These are phyloP conservation scores for Mugil cephalus DNA, from an alignment of 2,113 vertebrate species.

Conservation along the genomic window DNA sequence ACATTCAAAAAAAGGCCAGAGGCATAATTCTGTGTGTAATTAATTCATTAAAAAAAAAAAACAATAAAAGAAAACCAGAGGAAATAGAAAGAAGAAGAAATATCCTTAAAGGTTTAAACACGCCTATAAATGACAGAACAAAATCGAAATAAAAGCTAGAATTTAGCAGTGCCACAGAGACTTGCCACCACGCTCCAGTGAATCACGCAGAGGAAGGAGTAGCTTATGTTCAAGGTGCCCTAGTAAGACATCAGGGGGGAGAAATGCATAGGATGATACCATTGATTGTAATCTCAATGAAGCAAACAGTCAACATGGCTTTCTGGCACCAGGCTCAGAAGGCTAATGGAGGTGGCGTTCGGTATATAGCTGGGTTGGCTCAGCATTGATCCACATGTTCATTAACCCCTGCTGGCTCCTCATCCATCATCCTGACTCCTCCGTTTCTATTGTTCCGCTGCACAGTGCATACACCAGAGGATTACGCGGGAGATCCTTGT, in stretches of 20 bases:
- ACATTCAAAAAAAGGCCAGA: not conserved
- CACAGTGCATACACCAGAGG: conserved; percentile 21
- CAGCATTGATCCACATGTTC: conserved; percentile 67
- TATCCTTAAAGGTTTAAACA: too few species aligned
- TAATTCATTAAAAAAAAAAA: too few species aligned
- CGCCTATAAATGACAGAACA: too few species aligned
- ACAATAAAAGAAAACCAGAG: not conserved
- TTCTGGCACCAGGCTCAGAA: conserved; percentile 40
- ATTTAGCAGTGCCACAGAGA: not conserved
- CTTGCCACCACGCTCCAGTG: conserved; percentile 7
- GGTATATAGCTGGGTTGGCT: conserved; percentile 40
- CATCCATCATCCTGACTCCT: conserved; percentile 72
- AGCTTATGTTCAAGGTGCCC: conserved; percentile 27
- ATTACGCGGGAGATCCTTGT: conserved; percentile 20
- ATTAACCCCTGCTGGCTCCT: conserved; percentile 75
- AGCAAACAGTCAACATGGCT: conserved; percentile 58
- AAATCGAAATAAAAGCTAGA: too few species aligned
- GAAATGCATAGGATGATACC: conserved; percentile 46
- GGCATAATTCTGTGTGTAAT: too few species aligned
- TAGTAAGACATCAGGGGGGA: conserved; percentile 37
- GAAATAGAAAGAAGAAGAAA: too few species aligned
- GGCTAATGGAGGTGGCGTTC: conserved; percentile 58
- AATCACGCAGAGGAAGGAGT: conserved; percentile 14
- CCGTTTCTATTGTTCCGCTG: conserved; percentile 54
- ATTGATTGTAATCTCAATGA: conserved; percentile 61